Conservation (phyloP, 2,797 vertebrate genomes). For the Potorous gilbertii region DNA sequence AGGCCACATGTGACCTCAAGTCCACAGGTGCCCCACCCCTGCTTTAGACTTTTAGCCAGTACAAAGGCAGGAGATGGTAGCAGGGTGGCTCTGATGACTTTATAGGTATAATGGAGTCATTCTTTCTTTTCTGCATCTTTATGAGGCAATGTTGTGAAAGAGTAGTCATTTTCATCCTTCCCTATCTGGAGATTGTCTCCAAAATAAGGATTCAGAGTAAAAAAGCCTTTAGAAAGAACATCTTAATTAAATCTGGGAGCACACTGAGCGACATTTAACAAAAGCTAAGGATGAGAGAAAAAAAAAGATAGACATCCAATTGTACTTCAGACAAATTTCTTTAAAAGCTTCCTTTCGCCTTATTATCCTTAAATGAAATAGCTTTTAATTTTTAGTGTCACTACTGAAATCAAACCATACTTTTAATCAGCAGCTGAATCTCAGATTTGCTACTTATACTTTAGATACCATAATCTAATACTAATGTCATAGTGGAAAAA, state of each 20-base stretch:
- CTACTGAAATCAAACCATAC: not conserved
- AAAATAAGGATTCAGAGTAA: not conserved
- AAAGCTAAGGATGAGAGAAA: not conserved
- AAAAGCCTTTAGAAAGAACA: not conserved
- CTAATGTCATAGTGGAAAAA: constrained; percentile 31
- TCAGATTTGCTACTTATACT: not conserved
- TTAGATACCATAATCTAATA: not conserved
- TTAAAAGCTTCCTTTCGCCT: not conserved
- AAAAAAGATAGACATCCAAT: not conserved
- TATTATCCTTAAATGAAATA: not conserved
- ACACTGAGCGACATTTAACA: not conserved
- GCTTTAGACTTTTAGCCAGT: not conserved
- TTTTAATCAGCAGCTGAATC: not conserved
- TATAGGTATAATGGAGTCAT: not conserved
- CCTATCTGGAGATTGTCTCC: not conserved
- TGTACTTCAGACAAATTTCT: not conserved
- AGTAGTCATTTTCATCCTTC: not conserved
- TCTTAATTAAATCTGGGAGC: not conserved
- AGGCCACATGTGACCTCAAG: too few relatives aligned
- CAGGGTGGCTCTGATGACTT: not conserved
- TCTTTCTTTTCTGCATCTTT: not conserved
- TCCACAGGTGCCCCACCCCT: too few relatives aligned
- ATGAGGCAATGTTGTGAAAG: not conserved
- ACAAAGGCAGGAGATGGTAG: not conserved
- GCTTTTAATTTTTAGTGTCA: not conserved